phyloP scores from a whole-genome alignment of 2,888 invertebrate genomes.

The Stenotaenia linearis region DNA sequence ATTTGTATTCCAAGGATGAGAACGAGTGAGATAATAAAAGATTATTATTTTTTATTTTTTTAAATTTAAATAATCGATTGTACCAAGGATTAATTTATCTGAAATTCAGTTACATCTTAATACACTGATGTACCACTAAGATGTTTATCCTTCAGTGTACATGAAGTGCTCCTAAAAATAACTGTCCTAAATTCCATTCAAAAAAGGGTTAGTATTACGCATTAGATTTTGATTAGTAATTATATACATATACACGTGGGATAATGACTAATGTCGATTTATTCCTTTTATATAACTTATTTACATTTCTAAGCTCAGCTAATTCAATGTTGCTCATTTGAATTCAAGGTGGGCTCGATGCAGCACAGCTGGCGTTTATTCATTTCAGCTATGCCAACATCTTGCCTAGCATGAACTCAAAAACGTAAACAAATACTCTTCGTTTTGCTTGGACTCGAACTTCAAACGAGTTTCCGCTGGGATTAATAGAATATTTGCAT shows the following conservation, averaged over 20 bases:
- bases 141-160: neutral
- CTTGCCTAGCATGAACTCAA: conserved; percentile 33
- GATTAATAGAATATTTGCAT: too few species aligned
- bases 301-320: neutral
- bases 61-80: too few species aligned
- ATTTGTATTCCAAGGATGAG: too few species aligned
- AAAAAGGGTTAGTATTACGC: neutral
- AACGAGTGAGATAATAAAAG: too few species aligned
- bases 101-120: neutral
- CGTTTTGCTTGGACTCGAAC: too few species aligned
- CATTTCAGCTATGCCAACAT: conserved; percentile 36
- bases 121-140: neutral
- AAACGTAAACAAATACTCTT: neutral
- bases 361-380: conserved; percentile 33
- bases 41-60: too few species aligned
- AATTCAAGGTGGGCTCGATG: conserved; percentile 31
- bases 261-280: too few species aligned
- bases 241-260: neutral
- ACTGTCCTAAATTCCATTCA: neutral
- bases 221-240: neutral
- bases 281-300: too few species aligned
- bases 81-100: too few species aligned
- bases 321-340: neutral
- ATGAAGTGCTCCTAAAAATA: neutral
- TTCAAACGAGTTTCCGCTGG: too few species aligned